These are phyloP conservation scores for Aphodius granarius DNA, from an alignment of 2,888 invertebrate species.

Conservation along the genomic window DNA sequence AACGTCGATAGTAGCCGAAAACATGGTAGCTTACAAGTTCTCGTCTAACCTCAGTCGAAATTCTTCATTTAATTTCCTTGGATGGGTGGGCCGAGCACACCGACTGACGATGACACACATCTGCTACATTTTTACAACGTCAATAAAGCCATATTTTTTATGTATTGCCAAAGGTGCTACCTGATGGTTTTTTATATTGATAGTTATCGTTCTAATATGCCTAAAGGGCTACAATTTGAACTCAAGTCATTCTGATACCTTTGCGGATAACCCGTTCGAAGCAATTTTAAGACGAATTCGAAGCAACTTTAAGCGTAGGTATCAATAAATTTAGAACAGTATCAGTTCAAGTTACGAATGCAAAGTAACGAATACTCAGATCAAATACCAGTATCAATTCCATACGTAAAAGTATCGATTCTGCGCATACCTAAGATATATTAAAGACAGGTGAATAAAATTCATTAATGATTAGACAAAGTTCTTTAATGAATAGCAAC, in stretches of 20 bases:
- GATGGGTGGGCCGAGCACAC: not conserved
- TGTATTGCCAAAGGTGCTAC: not conserved
- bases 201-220: not conserved
- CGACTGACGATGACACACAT: not conserved
- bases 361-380: too few species aligned
- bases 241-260: not conserved
- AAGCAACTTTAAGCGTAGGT: too few species aligned
- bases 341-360: too few species aligned
- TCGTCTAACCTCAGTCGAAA: not conserved
- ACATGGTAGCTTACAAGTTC: slow-evolving; percentile 9
- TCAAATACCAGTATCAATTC: too few species aligned
- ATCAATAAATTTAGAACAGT: too few species aligned
- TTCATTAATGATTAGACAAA: not conserved
- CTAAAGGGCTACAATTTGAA: not conserved
- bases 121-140: not conserved
- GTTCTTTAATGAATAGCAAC: not conserved
- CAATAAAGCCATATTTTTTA: not conserved
- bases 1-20: not conserved
- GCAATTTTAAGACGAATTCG: too few species aligned
- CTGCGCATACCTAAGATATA: too few species aligned
- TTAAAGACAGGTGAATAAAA: too few species aligned
- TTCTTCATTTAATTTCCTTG: not conserved
- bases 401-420: too few species aligned
- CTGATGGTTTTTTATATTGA: not conserved
- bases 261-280: too few species aligned